Conservation (phyloP, 2,797 vertebrate genomes). For the Amphiprion clarkii region DNA sequence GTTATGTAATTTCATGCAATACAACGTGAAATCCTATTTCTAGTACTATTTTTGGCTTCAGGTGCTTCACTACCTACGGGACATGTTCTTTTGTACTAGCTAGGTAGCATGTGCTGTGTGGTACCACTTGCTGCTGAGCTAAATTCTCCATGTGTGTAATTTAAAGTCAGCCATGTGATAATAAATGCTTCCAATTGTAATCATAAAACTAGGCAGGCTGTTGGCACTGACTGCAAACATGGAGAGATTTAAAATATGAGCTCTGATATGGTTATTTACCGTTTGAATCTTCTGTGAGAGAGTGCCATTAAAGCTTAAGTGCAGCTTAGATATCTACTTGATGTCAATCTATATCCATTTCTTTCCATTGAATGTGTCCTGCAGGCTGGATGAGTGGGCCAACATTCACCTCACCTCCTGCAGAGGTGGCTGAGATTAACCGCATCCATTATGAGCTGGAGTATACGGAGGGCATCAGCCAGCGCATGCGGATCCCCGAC, state of each 20-base stretch:
- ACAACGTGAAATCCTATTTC: not conserved
- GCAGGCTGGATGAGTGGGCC: slow-evolving; percentile 89
- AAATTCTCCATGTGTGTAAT: no score
- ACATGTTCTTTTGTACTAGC: not conserved
- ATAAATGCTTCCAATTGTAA: no score
- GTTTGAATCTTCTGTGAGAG: not conserved
- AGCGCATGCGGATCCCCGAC: slow-evolving; percentile 96
- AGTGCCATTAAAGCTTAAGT: not conserved
- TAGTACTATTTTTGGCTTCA: not conserved
- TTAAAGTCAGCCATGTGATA: not conserved
- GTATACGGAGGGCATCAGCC: slow-evolving; percentile 97
- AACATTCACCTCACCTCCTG: slow-evolving; percentile 86
- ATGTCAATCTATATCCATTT: not conserved
- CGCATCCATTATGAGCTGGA: slow-evolving; percentile 96
- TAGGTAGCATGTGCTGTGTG: not conserved
- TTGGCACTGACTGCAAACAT: not conserved
- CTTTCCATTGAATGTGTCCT: slow-evolving; percentile 1
- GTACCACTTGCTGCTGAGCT: not conserved
- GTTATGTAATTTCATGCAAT: slow-evolving; percentile 39
- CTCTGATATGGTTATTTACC: not conserved
- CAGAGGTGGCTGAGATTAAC: slow-evolving; percentile 94
- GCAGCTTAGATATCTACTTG: not conserved
- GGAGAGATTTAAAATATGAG: not conserved
- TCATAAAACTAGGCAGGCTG: not conserved
- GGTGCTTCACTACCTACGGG: not conserved